A percentile compares a stretch with the other conserved stretches of the same genome.
Evolutionary conservation across 2,797 vertebrate genomes (phyloP).

Genomic region (Melanogrammus aeglefinus): DNA sequence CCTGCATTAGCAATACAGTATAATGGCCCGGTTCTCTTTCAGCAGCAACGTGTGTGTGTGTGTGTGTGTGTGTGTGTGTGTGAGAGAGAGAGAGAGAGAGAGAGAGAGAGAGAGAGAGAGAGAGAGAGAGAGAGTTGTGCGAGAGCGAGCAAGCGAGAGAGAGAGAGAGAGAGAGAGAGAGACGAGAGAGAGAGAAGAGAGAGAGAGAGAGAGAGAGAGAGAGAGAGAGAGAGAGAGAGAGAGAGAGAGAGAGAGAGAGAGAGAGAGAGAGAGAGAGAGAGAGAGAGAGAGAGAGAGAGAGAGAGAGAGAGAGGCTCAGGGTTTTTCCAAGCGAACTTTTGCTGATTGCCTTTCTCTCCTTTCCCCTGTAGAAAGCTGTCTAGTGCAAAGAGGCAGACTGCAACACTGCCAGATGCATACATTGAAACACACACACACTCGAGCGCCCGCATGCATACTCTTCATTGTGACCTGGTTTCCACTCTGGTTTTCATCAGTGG

Average conservation of each 20-base stretch:
- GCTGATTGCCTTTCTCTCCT: neutral
- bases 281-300: conserved; percentile 25
- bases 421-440: no score
- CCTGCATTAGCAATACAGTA: conserved; percentile 38
- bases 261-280: conserved; percentile 26
- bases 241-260: conserved; percentile 22
- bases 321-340: neutral
- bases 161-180: conserved; percentile 22
- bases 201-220: conserved; percentile 26
- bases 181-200: conserved; percentile 26
- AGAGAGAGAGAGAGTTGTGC: conserved; percentile 28
- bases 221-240: conserved; percentile 24
- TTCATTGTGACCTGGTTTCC: conserved; percentile 17
- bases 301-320: conserved; percentile 16
- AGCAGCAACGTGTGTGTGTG: conserved; percentile 39
- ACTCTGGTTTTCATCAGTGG: conserved; percentile 58
- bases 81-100: conserved; percentile 23
- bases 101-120: conserved; percentile 24
- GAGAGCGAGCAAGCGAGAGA: conserved; percentile 20
- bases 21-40: conserved; percentile 45
- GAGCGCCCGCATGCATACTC: no score
- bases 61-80: no score
- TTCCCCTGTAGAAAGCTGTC: conserved; percentile 30
- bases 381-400: conserved; percentile 27
- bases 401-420: no score